A percentile compares a stretch with the other conserved stretches of the same genome.
Conservation (phyloP, 2,888 invertebrate species). For the Leucoma salicis region DNA sequence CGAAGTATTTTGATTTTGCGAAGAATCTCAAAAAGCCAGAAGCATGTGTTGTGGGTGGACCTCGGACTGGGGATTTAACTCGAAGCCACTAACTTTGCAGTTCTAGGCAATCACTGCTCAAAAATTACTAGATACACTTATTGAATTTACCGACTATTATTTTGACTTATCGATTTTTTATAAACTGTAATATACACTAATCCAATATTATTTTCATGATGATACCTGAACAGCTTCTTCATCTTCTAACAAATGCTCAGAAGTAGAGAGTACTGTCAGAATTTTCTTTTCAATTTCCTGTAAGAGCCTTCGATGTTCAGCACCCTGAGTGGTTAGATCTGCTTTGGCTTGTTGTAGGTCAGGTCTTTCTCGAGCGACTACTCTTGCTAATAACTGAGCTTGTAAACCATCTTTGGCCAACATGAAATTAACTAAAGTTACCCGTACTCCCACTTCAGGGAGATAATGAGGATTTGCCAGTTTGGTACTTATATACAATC, state of each 20-base stretch:
- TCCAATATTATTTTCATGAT: not conserved
- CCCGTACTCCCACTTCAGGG: conserved; percentile 96
- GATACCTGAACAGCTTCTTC: conserved; percentile 91
- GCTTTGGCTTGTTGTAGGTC: conserved; percentile 96
- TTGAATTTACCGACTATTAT: too few species aligned
- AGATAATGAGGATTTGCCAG: conserved; percentile 96
- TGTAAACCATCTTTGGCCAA: conserved; percentile 93
- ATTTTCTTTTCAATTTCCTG: conserved; percentile 97
- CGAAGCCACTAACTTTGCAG: too few species aligned
- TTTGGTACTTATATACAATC: conserved; percentile 96
- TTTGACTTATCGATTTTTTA: too few species aligned
- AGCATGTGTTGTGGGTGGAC: too few species aligned
- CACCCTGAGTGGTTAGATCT: conserved; percentile 92
- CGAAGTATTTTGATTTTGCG: too few species aligned
- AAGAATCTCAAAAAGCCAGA: too few species aligned
- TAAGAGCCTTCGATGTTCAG: conserved; percentile 89
- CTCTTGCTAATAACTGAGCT: conserved; percentile 94
- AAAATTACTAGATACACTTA: too few species aligned
- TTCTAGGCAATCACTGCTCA: too few species aligned
- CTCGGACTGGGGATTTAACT: too few species aligned
- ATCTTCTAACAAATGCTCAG: conserved; percentile 87
- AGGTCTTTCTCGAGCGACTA: conserved; percentile 95
- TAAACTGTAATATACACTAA: too few species aligned
- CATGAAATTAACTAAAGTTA: conserved; percentile 95
- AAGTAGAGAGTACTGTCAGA: conserved; percentile 81